Evolutionary conservation across 2,797 vertebrate species (phyloP), one percentile per base, ranked within the genome.

Genomic region (Vultur gryphus): DNA sequence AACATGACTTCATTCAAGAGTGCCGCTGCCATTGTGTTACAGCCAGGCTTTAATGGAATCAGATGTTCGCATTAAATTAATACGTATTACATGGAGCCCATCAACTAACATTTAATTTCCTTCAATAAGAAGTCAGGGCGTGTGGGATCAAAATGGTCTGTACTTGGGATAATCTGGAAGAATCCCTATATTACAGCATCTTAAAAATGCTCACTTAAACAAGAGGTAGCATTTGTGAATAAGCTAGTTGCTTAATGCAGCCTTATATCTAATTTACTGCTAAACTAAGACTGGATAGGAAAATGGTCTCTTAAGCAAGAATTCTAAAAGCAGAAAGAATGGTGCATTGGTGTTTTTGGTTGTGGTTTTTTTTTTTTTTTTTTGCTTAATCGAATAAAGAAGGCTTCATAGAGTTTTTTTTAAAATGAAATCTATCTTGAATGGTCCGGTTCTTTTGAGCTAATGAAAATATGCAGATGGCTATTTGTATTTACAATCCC

Each of bases 21-120:
- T 8, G 69, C 91, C 9, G 59, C 61, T 20, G 80, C 57, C 5
- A 9, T 71, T 89, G 97, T 92, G 65, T 94, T 96, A 70, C 92
- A 57, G 96, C 94, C 97, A 87, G 96, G 70, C 91, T 96, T 86
- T 98, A 98, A 98, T 98, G 96, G 98, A 97, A 96, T 95, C 81
- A 57, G 95, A 69, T 46, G 20, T 93, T 95, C 93, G 57, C 95
- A 87, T 97, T 97, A 96, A 98, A 98, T 98, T 96, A 98, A 98
- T 97, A 75, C 52, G 18, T 97, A 96, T 96, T 97, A 96, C 49
- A 5, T 23, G 89, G 93, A 96, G 97, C 97, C 96, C 93, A 97
- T 98, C 97, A 96, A 94, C 85, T 75, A 92, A 91, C 98, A 93
- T 97, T 98, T 98, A 96, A 98, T 98, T 98, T 96, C 71, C 95